Evolutionary conservation across 2,797 vertebrate genomes (phyloP), one percentile per base, ranked within the genome.

Genomic region (Propithecus perrieri): DNA sequence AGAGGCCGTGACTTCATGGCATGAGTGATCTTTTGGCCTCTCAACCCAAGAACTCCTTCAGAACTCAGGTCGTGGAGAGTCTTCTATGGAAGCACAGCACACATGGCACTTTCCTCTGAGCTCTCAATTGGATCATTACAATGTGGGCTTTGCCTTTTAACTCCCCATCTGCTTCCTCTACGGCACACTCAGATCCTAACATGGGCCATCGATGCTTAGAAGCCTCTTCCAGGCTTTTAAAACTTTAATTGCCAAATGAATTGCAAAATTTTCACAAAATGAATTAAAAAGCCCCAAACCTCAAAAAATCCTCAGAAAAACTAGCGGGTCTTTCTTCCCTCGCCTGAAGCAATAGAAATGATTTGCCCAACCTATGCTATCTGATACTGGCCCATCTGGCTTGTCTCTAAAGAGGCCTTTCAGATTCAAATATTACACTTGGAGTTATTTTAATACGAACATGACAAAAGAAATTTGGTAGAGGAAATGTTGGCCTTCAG

Each of bases 381-480:
- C 89, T 50, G 89, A 79, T 57, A 20, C 24, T 8, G 26, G 85
- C 81, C 71, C 89, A 89, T 91, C 90, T 91, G 89, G 84, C 67
- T 75, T n/a, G 0, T 61, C 35, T 78, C 81, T 33, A 28, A 59
- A 76, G 72, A 15, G 86, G 3, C 67, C 48, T 85, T 10, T 0
- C 74, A 61, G 80, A 90, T 57, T 85, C 96, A 63, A 20, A 50
- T 63, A 79, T 79, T 50, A 53, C 57, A 80, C 57, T 13, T 87
- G 94, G 55, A 94, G 57, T 94, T 96, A 26, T 11, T 93, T 92
- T 96, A 63, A 93, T 7, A 57, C n/a, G 81, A 55, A 22, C 26
- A 26, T n/a, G 74, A 91, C 94, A 84, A 90, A 97, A 88, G 90
- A 46, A 83, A 86, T 65, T 95, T 30, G 81, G 35, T 12, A 11